Evolutionary conservation across 1,140 invertebrate genomes (phyloP).

Genomic region (Pachypsylla venusta): DNA sequence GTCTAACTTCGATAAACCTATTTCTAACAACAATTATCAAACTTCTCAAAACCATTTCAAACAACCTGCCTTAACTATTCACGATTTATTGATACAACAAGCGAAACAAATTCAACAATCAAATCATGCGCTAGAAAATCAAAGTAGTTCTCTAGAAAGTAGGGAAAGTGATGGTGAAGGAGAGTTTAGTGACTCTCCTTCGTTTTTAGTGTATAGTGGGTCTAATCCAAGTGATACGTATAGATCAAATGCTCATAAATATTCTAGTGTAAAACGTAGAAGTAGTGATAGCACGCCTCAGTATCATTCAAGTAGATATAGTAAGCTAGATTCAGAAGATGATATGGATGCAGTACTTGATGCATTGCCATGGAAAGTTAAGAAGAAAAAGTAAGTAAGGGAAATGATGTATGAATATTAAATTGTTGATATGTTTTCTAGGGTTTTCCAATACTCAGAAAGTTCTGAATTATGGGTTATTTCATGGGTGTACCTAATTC

Average conservation of each 20-base stretch:
- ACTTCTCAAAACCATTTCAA: not conserved
- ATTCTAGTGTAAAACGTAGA: not conserved
- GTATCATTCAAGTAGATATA: not conserved
- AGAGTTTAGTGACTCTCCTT: not conserved
- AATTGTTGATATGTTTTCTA: too few species aligned
- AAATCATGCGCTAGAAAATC: not conserved
- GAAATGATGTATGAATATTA: not conserved
- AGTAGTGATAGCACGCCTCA: not conserved
- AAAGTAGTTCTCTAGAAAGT: not conserved
- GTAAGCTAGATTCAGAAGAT: not conserved
- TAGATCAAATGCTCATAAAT: not conserved
- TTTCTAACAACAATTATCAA: not conserved
- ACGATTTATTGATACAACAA: not conserved
- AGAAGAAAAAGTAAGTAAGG: not conserved
- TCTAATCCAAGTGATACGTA: not conserved
- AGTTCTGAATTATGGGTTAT: too few species aligned
- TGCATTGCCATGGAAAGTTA: not conserved
- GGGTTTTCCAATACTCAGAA: too few species aligned
- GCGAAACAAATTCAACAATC: conserved; percentile 1
- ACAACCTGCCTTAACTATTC: not conserved
- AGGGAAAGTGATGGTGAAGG: not conserved
- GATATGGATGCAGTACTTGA: conserved; percentile 3
- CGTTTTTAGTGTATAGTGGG: not conserved
- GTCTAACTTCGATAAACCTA: too few species aligned
- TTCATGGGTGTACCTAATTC: too few species aligned